These are phyloP conservation scores for Drosophila malerkotliana DNA, from an alignment of 1,140 invertebrate species.

Conservation along the genomic window DNA sequence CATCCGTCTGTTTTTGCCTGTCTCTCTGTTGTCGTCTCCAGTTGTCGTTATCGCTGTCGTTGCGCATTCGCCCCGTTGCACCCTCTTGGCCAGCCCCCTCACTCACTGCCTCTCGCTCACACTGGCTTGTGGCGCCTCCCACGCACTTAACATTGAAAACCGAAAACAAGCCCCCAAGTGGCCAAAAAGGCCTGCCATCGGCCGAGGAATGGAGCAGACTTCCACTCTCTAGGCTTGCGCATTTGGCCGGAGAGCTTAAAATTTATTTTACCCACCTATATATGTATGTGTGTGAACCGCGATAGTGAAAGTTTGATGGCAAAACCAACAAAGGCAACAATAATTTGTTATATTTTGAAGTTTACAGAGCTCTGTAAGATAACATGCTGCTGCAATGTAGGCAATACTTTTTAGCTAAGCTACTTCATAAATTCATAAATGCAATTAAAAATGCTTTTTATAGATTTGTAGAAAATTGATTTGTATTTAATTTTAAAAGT, in stretches of 20 bases:
- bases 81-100: slow-evolving; percentile 9
- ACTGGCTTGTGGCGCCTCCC: slow-evolving; percentile 49
- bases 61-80: slow-evolving; percentile 41
- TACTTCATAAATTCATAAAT: not conserved
- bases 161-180: slow-evolving; percentile 79
- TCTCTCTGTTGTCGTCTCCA: slow-evolving; percentile 29
- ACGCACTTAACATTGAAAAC: slow-evolving; percentile 80
- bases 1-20: slow-evolving; percentile 13
- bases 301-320: slow-evolving; percentile 70
- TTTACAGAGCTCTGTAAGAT: slow-evolving; percentile 55
- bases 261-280: slow-evolving; percentile 18
- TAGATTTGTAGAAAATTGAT: not conserved
- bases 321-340: slow-evolving; percentile 43
- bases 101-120: slow-evolving; percentile 10
- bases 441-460: not conserved
- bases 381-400: slow-evolving; percentile 21
- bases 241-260: slow-evolving; percentile 11
- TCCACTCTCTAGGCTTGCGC: slow-evolving; percentile 49
- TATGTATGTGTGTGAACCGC: slow-evolving; percentile 17
- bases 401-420: slow-evolving; percentile 23
- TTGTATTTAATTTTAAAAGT: not conserved
- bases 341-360: slow-evolving; percentile 59
- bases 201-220: slow-evolving; percentile 19
- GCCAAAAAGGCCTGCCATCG: slow-evolving; percentile 59
- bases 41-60: slow-evolving; percentile 37